Percentiles rank a stretch among this genome's conserved stretches.
phyloP scores from a whole-genome alignment of 92 coral and sea anemone genomes.

The Pocillopora meandrina region DNA sequence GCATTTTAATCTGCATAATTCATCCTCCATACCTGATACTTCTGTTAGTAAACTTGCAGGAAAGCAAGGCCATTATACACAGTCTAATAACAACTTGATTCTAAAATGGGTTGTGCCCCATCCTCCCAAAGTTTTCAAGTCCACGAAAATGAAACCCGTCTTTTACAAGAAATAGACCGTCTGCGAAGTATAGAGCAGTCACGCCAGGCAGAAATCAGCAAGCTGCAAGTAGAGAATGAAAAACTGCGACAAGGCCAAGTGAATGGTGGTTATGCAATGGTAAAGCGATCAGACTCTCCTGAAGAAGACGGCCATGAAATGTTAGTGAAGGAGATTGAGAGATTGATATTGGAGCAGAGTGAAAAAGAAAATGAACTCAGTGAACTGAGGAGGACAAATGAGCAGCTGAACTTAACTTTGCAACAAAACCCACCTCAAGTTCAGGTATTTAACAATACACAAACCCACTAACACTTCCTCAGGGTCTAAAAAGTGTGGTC shows the following conservation, averaged over 20 bases:
- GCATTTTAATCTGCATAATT: no score
- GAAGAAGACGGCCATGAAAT: conserved; percentile 26
- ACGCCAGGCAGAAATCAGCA: conserved; percentile 39
- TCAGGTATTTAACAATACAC: conserved; percentile 1
- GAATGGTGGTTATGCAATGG: conserved; percentile 3
- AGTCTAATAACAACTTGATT: neutral
- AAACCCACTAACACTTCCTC: no score
- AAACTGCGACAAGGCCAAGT: conserved; percentile 30
- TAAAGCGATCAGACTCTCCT: neutral
- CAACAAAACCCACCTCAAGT: neutral
- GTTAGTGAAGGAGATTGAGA: conserved; percentile 51
- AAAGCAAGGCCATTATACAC: no score
- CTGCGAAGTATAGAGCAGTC: conserved; percentile 23
- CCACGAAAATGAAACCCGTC: conserved; percentile 38
- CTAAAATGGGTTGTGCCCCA: conserved; percentile 44
- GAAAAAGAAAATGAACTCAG: conserved; percentile 53
- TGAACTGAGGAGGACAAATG: conserved; percentile 32
- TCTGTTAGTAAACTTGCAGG: no score
- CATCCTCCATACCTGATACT: no score
- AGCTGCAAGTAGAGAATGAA: conserved; percentile 40
- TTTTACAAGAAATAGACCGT: conserved; percentile 43
- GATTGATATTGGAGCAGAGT: conserved; percentile 26
- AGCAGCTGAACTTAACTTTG: conserved; percentile 11
- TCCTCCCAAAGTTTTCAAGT: conserved; percentile 27
- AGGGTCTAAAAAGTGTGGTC: no score